Evolutionary conservation across 1,140 invertebrate genomes (phyloP).

Genomic region (Ctenoplectra terminalis): DNA sequence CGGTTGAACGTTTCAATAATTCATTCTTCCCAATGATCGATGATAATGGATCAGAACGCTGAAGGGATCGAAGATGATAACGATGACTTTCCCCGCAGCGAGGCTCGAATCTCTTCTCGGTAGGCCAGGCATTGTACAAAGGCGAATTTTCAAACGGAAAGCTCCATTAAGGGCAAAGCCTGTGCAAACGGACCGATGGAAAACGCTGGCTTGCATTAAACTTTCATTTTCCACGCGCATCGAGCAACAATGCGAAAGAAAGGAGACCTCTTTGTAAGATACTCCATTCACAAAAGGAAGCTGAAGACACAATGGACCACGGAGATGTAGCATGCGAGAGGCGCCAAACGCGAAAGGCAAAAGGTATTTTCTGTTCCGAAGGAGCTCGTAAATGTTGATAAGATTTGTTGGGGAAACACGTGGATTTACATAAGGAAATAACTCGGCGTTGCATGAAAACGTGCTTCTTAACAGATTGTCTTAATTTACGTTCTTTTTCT

Average conservation of each 20-base stretch:
- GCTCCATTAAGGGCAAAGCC: background rate
- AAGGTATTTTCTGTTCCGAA: slow-evolving; percentile 40
- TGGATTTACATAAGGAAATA: background rate
- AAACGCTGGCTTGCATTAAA: slow-evolving; percentile 64
- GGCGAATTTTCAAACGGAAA: slow-evolving; percentile 23
- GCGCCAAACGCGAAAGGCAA: slow-evolving; percentile 27
- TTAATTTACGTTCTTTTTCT: background rate
- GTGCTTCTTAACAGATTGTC: background rate
- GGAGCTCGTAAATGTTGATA: slow-evolving; percentile 49
- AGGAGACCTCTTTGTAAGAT: slow-evolving; percentile 58
- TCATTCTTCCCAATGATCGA: background rate
- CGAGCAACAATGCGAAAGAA: slow-evolving; percentile 65
- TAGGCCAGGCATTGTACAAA: background rate
- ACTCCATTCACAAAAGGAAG: slow-evolving; percentile 53
- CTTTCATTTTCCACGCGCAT: slow-evolving; percentile 72
- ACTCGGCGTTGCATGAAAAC: background rate
- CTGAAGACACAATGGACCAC: slow-evolving; percentile 54
- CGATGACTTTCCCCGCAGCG: background rate
- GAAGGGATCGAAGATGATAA: background rate
- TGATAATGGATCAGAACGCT: background rate
- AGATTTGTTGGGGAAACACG: slow-evolving; percentile 36
- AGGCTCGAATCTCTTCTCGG: background rate
- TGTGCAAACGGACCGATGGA: slow-evolving; percentile 8
- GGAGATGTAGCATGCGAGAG: slow-evolving; percentile 40
- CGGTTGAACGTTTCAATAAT: background rate